Conservation (phyloP, 2,797 vertebrate species). For the Orientallactaga sibirica region DNA sequence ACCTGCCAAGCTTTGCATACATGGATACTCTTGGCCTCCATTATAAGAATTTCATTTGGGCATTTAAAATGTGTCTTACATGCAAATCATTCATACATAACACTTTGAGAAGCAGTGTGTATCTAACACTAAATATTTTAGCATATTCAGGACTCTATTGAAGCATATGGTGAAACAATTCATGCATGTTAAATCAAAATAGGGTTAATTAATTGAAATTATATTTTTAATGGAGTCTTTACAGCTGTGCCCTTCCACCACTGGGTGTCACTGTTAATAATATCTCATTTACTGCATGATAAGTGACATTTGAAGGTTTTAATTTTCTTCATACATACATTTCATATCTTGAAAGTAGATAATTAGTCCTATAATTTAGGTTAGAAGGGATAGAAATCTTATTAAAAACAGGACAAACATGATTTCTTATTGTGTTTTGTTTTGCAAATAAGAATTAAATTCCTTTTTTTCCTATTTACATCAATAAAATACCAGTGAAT, state of each 20-base stretch:
- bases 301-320: conserved; percentile 2
- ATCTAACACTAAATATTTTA: neutral
- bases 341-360: conserved; percentile 21
- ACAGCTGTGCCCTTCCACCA: conserved; percentile 32
- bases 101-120: neutral
- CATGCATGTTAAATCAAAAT: conserved; percentile 24
- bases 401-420: neutral
- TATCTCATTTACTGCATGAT: conserved; percentile 25
- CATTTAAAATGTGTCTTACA: neutral
- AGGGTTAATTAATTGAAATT: conserved; percentile 42
- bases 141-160: neutral
- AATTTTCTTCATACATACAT: conserved; percentile 28
- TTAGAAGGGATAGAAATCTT: neutral
- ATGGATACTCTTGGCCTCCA: neutral
- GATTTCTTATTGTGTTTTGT: conserved; percentile 27
- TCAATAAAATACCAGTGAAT: conserved; percentile 6
- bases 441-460: conserved; percentile 53
- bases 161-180: conserved; percentile 22
- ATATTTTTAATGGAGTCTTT: conserved; percentile 44
- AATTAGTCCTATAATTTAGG: conserved; percentile 45
- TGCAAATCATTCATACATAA: neutral
- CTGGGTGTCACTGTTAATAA: conserved; percentile 67
- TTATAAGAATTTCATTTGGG: conserved; percentile 3
- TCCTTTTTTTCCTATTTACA: conserved; percentile 23
- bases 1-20: neutral